Percentiles rank a stretch among this genome's conserved stretches.
Conservation (phyloP, 1,140 invertebrate species). For the Colletes gigas region DNA sequence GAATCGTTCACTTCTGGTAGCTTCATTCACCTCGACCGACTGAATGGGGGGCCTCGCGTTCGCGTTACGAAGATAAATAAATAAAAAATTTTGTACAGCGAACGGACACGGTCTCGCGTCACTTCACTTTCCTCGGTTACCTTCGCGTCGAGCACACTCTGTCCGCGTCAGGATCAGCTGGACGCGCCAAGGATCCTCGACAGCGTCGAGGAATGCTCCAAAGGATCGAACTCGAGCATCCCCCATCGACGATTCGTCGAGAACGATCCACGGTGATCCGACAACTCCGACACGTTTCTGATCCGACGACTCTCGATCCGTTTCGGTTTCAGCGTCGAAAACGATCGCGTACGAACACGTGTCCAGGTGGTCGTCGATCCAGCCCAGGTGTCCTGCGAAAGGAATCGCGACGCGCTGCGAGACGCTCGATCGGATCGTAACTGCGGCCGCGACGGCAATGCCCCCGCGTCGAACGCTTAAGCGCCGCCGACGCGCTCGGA, state of each 20-base stretch:
- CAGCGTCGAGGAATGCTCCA: too few relatives aligned
- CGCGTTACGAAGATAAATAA: background rate
- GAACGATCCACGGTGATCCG: too few relatives aligned
- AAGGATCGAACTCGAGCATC: too few relatives aligned
- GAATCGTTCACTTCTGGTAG: slow-evolving; percentile 60
- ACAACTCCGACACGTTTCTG: too few relatives aligned
- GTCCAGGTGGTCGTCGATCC: background rate
- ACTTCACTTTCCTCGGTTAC: slow-evolving; percentile 3
- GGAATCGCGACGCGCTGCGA: slow-evolving; percentile 28
- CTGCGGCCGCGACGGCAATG: slow-evolving; percentile 76
- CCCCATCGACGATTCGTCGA: too few relatives aligned
- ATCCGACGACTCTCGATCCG: too few relatives aligned
- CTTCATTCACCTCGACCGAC: slow-evolving; percentile 51
- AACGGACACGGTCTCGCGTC: background rate
- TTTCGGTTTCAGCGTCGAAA: too few relatives aligned
- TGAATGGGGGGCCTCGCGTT: slow-evolving; percentile 34
- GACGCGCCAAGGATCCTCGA: background rate
- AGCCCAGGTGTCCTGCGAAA: slow-evolving; percentile 8
- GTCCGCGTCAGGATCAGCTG: background rate
- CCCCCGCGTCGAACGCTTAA: slow-evolving; percentile 71
- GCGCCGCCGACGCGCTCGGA: slow-evolving; percentile 69
- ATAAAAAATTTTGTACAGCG: background rate
- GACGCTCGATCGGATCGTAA: slow-evolving; percentile 69
- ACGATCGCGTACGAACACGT: slow-evolving; percentile 17
- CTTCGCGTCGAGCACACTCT: slow-evolving; percentile 13